A percentile compares a stretch with the other conserved stretches of the same genome.
phyloP scores from a whole-genome alignment of 2,888 invertebrate species.

The Steinernema carpocapsae region DNA sequence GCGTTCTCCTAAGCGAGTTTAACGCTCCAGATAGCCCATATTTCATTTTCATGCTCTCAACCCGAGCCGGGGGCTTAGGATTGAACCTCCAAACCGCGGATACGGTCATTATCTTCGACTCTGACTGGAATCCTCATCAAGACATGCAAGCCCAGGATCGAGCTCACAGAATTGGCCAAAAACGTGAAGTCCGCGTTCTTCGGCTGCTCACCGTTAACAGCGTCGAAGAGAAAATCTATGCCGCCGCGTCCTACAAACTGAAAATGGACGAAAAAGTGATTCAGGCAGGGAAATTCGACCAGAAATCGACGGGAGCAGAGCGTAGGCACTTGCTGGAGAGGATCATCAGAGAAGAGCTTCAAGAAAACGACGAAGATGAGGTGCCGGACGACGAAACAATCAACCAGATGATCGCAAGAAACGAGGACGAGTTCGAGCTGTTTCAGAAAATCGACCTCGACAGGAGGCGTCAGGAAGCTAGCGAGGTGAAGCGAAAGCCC shows the following conservation, averaged over 20 bases:
- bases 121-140: constrained; percentile 99
- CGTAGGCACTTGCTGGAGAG: constrained; percentile 92
- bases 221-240: constrained; percentile 95
- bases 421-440: constrained; percentile 87
- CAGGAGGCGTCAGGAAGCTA: constrained; percentile 78
- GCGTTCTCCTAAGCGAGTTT: constrained; percentile 86
- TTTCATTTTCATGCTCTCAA: constrained; percentile 93
- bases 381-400: constrained; percentile 98
- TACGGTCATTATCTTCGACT: constrained; percentile 98
- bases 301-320: constrained; percentile 95
- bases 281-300: constrained; percentile 99
- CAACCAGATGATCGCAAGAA: constrained; percentile 96
- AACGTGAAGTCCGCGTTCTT: constrained; percentile 92
- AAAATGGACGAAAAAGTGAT: constrained; percentile 98
- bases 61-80: constrained; percentile 84
- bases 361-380: constrained; percentile 81
- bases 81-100: constrained; percentile 97
- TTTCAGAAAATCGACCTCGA: constrained; percentile 90
- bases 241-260: constrained; percentile 94
- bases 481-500: constrained; percentile 74
- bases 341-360: constrained; percentile 77
- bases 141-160: constrained; percentile 99
- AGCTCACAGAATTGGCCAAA: constrained; percentile 98
- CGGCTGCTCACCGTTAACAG: constrained; percentile 98
- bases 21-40: constrained; percentile 87